Evolutionary conservation across 2,113 vertebrate species (phyloP).

Genomic region (Phylloscopus whistleri): DNA sequence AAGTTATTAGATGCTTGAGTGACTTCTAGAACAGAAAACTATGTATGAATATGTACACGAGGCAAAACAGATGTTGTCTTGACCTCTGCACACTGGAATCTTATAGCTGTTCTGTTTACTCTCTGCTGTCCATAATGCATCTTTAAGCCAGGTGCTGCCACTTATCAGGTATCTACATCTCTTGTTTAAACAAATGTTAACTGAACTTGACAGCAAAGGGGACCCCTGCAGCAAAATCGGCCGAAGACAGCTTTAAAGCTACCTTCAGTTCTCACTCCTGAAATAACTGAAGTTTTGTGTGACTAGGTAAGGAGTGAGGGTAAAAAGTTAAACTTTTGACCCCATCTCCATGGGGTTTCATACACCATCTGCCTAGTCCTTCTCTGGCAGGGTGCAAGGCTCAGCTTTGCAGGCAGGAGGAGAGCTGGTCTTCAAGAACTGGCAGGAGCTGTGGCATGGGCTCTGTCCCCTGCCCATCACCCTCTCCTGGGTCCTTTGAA

Average conservation of each 20-base stretch:
- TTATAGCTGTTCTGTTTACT: slow-evolving; percentile 33
- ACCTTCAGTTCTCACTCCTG: slow-evolving; percentile 33
- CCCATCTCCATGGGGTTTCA: slow-evolving; percentile 19
- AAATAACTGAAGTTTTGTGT: slow-evolving; percentile 49
- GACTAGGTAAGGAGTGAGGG: slow-evolving; percentile 30
- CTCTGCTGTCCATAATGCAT: slow-evolving; percentile 25
- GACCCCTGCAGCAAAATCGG: slow-evolving; percentile 49
- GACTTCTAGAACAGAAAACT: slow-evolving; percentile 42
- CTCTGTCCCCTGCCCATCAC: background rate
- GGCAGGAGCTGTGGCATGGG: background rate
- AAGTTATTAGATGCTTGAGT: slow-evolving; percentile 39
- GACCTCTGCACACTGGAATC: slow-evolving; percentile 19
- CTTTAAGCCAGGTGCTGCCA: slow-evolving; percentile 53
- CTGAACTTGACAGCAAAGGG: slow-evolving; percentile 44
- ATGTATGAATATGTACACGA: slow-evolving; percentile 24
- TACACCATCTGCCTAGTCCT: background rate
- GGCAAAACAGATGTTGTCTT: slow-evolving; percentile 53
- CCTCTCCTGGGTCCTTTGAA: background rate
- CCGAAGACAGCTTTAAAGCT: slow-evolving; percentile 36
- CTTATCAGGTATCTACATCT: slow-evolving; percentile 57
- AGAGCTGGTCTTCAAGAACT: background rate
- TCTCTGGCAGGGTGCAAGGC: background rate
- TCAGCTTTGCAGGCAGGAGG: background rate
- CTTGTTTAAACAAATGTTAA: slow-evolving; percentile 48
- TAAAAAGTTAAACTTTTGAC: slow-evolving; percentile 64